These are phyloP conservation scores for Samia ricini DNA, from an alignment of 1,140 invertebrate species.

Conservation along the genomic window DNA sequence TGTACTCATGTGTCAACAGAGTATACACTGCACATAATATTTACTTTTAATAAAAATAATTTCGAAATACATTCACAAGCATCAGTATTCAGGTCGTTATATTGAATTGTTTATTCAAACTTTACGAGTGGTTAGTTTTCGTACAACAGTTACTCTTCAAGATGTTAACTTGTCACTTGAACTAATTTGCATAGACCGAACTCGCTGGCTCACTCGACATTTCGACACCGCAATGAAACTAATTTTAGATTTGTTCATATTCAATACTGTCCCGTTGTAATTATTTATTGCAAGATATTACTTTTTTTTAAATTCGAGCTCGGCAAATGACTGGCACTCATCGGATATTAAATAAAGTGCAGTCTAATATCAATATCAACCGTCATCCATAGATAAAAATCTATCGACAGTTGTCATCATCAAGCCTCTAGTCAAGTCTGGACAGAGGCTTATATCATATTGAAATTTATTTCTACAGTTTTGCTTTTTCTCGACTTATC, in stretches of 20 bases:
- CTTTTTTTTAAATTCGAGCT: neutral
- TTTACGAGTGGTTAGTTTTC: slow-evolving; percentile 2
- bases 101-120: slow-evolving; percentile 5
- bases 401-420: too few species aligned
- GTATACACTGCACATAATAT: too few species aligned
- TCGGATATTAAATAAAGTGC: too few species aligned
- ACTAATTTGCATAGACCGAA: slow-evolving; percentile 5
- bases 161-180: neutral
- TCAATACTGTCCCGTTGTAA: neutral
- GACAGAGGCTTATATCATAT: too few species aligned
- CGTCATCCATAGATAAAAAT: too few species aligned
- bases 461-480: too few species aligned
- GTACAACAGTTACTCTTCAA: neutral
- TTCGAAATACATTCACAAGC: neutral
- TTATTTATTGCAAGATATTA: neutral
- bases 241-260: neutral
- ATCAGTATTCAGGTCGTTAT: neutral
- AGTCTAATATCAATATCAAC: too few species aligned
- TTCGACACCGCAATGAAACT: neutral
- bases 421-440: too few species aligned
- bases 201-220: neutral
- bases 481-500: too few species aligned
- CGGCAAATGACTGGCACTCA: too few species aligned
- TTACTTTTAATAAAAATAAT: too few species aligned
- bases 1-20: too few species aligned